These are phyloP conservation scores for Eucera pruinosa DNA, from an alignment of 2,888 invertebrate genomes.

Conservation along the genomic window DNA sequence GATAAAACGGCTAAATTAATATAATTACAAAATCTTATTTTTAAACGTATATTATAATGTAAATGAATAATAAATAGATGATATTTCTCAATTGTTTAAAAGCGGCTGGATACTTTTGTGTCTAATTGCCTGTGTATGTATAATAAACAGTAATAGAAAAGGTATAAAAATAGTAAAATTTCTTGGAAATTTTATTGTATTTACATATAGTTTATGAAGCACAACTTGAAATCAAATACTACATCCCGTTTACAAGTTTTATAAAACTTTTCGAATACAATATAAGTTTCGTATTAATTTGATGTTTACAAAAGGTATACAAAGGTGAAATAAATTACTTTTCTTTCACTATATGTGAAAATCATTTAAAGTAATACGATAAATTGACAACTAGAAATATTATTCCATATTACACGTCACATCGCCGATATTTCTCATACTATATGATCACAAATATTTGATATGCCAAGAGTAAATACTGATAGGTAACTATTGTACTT, in stretches of 20 bases:
- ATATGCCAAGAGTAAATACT: slow-evolving; percentile 33
- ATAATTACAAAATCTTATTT: too few relatives aligned
- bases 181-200: slow-evolving; percentile 36
- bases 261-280: background rate
- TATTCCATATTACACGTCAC: background rate
- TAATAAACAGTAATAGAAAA: background rate
- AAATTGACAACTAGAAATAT: slow-evolving; percentile 13
- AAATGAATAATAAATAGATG: too few relatives aligned
- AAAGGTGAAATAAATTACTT: slow-evolving; percentile 2
- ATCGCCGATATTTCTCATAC: slow-evolving; percentile 1
- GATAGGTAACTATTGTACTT: slow-evolving; percentile 18
- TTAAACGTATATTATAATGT: too few relatives aligned
- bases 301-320: slow-evolving; percentile 10
- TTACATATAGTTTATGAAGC: slow-evolving; percentile 11
- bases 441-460: slow-evolving; percentile 26
- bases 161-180: background rate
- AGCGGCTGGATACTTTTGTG: too few relatives aligned
- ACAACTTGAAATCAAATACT: slow-evolving; percentile 13
- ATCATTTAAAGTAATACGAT: background rate
- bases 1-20: too few relatives aligned
- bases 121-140: too few relatives aligned
- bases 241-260: slow-evolving; percentile 15
- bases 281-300: slow-evolving; percentile 1
- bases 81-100: too few relatives aligned
- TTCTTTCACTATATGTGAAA: background rate